A percentile compares a stretch with the other conserved stretches of the same genome.
Conservation (phyloP, 92 coral and sea anemone genomes). For the Blastomussa wellsi region DNA sequence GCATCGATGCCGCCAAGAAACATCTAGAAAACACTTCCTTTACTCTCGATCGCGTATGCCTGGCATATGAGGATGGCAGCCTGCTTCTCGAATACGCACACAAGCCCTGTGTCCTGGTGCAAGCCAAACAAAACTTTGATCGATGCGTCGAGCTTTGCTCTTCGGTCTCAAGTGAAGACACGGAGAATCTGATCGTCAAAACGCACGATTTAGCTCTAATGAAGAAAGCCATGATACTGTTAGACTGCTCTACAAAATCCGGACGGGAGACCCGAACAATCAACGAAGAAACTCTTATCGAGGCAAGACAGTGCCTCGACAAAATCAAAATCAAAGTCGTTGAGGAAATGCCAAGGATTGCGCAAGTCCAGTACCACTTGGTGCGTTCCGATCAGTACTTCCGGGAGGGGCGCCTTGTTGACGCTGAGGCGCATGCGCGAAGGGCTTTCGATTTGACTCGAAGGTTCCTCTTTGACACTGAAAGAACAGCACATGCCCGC, state of each 20-base stretch:
- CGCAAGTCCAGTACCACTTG: slow-evolving; percentile 36
- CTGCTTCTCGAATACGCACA: slow-evolving; percentile 35
- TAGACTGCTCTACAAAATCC: slow-evolving; percentile 32
- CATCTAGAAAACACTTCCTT: slow-evolving; percentile 9
- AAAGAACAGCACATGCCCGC: neutral
- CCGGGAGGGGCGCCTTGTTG: slow-evolving; percentile 22
- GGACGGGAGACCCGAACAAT: slow-evolving; percentile 5
- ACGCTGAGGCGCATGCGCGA: slow-evolving; percentile 41
- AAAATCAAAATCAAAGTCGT: slow-evolving; percentile 11
- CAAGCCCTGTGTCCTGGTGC: neutral
- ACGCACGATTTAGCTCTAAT: slow-evolving; percentile 52
- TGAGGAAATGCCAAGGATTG: slow-evolving; percentile 34
- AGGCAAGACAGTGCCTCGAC: slow-evolving; percentile 57
- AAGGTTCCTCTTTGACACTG: slow-evolving; percentile 36
- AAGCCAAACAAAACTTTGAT: slow-evolving; percentile 46
- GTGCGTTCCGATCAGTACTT: slow-evolving; percentile 60
- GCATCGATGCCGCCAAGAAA: slow-evolving; percentile 41
- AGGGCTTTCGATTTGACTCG: slow-evolving; percentile 55
- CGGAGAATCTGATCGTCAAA: slow-evolving; percentile 25
- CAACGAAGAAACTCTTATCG: slow-evolving; percentile 40
- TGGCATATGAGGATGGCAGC: slow-evolving; percentile 63
- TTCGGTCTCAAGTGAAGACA: slow-evolving; percentile 8
- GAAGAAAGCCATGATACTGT: slow-evolving; percentile 57
- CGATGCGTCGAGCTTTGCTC: slow-evolving; percentile 51
- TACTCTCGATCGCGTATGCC: slow-evolving; percentile 43